A percentile compares a stretch with the other conserved stretches of the same genome.
Evolutionary conservation across 2,113 vertebrate genomes (phyloP).

Genomic region (Aegithalos caudatus): DNA sequence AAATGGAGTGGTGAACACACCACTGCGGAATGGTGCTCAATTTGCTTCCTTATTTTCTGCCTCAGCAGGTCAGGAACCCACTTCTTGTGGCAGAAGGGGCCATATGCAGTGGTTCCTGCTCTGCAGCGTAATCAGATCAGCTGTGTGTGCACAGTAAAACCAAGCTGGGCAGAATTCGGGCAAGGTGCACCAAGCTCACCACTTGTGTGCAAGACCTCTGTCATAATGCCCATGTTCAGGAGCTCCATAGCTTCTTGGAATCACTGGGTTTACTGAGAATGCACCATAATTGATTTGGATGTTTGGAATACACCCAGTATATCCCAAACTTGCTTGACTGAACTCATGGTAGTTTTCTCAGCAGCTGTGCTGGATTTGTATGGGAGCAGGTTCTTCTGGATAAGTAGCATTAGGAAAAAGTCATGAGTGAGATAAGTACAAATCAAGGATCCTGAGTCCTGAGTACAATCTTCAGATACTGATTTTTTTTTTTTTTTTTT

Average conservation of each 20-base stretch:
- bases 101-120: not conserved
- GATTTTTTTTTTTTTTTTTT: not conserved
- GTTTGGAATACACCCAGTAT: fast-evolving
- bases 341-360: not conserved
- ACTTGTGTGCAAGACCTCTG: fast-evolving
- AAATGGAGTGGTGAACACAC: not conserved
- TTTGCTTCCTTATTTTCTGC: slow-evolving; percentile 29
- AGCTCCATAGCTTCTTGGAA: not conserved
- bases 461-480: not conserved
- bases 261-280: not conserved
- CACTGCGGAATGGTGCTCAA: not conserved
- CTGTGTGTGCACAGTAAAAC: not conserved
- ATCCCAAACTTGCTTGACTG: not conserved
- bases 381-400: not conserved
- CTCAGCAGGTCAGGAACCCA: not conserved
- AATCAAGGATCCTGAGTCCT: not conserved
- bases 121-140: not conserved
- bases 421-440: not conserved
- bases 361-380: not conserved
- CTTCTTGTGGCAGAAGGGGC: not conserved
- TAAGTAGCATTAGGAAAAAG: not conserved
- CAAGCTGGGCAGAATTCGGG: not conserved
- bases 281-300: not conserved
- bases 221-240: not conserved
- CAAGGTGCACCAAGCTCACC: not conserved